Percentiles rank a stretch among this genome's conserved stretches.
These are phyloP conservation scores for Amphipyra berbera DNA, from an alignment of 2,888 invertebrate genomes.

Conservation along the genomic window DNA sequence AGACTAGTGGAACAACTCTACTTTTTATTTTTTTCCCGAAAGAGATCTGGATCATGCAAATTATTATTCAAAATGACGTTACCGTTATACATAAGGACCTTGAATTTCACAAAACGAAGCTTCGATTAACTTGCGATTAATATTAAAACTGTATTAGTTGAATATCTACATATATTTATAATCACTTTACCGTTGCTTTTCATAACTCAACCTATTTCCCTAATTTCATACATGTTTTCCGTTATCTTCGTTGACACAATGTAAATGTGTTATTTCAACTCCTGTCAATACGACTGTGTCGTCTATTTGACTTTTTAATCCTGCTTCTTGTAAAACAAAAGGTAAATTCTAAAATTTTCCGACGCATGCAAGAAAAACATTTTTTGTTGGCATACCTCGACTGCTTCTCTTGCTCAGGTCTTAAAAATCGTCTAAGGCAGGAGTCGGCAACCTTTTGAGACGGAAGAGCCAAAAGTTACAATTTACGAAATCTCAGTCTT, in stretches of 20 bases:
- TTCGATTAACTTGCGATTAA: slow-evolving; percentile 9
- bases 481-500: no score
- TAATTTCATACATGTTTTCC: slow-evolving; percentile 1
- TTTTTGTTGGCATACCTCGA: no score
- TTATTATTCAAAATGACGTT: slow-evolving; percentile 7
- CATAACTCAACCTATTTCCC: slow-evolving; percentile 13
- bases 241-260: slow-evolving; percentile 10
- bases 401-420: no score
- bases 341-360: background rate
- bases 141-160: slow-evolving; percentile 18
- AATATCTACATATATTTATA: slow-evolving; percentile 35
- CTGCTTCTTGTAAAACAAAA: slow-evolving; percentile 1
- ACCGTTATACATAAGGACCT: slow-evolving; percentile 21
- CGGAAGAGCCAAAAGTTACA: no score
- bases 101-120: slow-evolving; percentile 19
- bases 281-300: no score
- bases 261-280: background rate
- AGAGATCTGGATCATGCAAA: background rate
- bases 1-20: background rate
- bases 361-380: background rate
- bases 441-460: no score
- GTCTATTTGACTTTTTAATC: slow-evolving; percentile 18
- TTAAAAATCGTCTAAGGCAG: no score
- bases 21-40: background rate
- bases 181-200: slow-evolving; percentile 31